These are phyloP conservation scores for Caerostris extrusa DNA, from an alignment of 1,140 invertebrate species.

Conservation along the genomic window DNA sequence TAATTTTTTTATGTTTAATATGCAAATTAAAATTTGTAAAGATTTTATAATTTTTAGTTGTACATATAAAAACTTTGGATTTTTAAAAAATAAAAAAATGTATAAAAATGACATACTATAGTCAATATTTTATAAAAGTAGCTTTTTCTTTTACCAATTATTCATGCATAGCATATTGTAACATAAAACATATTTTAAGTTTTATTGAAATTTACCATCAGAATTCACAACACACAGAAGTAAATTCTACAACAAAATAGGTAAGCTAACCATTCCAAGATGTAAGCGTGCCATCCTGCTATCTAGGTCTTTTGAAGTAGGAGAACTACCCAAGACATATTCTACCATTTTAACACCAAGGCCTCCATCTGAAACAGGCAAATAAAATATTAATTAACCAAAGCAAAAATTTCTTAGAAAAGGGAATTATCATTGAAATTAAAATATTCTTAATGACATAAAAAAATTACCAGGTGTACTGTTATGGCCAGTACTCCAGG, in stretches of 20 bases:
- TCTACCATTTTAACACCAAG: constrained; percentile 99
- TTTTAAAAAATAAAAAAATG: no score
- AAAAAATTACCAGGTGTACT: constrained; percentile 84
- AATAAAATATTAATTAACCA: neutral
- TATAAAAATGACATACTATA: no score
- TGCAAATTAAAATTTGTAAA: no score
- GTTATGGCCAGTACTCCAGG: constrained; percentile 88
- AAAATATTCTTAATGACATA: neutral
- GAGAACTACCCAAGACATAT: constrained; percentile 94
- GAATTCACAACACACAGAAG: no score
- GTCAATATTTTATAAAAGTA: no score
- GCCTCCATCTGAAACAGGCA: constrained; percentile 87
- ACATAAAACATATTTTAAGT: no score
- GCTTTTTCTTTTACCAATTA: no score
- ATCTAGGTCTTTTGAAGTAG: constrained; percentile 90
- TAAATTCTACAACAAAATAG: neutral
- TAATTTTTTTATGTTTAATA: no score
- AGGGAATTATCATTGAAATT: constrained; percentile 6
- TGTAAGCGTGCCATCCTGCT: constrained; percentile 86
- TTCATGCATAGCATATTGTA: no score
- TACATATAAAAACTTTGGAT: no score
- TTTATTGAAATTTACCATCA: no score
- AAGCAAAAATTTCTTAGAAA: neutral
- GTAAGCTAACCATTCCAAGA: constrained; percentile 84
- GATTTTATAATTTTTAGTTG: no score